Base-by-base conservation (phyloP, 2,113 vertebrate species). In the Cheilinus undulatus region DNA sequence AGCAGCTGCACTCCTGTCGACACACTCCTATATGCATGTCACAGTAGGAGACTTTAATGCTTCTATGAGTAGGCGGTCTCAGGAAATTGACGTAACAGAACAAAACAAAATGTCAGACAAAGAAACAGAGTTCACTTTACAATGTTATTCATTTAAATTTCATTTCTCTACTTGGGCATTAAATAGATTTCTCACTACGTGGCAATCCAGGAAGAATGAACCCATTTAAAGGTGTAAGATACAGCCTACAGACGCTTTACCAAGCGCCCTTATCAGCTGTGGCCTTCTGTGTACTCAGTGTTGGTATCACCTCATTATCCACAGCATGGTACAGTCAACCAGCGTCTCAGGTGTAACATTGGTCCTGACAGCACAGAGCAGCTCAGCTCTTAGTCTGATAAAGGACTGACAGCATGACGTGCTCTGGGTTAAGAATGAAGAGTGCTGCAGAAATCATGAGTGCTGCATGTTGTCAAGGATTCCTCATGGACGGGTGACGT, bases 321-420 rank as follows among this genome's bases (percentile, higher is more conserved):
- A 23, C 17, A 52, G 53, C 48, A 66, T 42, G 57, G 66, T 50
- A 43, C 11, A 67, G 14, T 28, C 49, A 50, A 42, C 48, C 34
- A 27, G 48, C 7, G 22, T 50, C 73, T 52, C 68, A 7, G 58
- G 52, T 30, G 61, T 46, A 30, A 50, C 19, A 50, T 60, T 9
- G 36, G 42, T 14, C 42, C n/a, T 66, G 78, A 73, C 60, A 17
- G 46, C 17, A 6, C 32, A 27, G 14, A 49, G 40, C 15, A 32
- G 22, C 40, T 36, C 60, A 30, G 45, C 9, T 26, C 11, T 9
- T 42, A 45, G 7, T 17, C 32, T 48, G 45, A 51, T n/a, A 17
- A 49, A 40, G 28, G 59, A 30, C 48, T 22, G 30, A 48, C 23
- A 53, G 64, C 1, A 1, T 22, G 17, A 50, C 2, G 12, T 20